Percentiles rank a stretch among this genome's conserved stretches.
Conservation (phyloP, 1,140 invertebrate genomes). For the Drosophila persimilis region DNA sequence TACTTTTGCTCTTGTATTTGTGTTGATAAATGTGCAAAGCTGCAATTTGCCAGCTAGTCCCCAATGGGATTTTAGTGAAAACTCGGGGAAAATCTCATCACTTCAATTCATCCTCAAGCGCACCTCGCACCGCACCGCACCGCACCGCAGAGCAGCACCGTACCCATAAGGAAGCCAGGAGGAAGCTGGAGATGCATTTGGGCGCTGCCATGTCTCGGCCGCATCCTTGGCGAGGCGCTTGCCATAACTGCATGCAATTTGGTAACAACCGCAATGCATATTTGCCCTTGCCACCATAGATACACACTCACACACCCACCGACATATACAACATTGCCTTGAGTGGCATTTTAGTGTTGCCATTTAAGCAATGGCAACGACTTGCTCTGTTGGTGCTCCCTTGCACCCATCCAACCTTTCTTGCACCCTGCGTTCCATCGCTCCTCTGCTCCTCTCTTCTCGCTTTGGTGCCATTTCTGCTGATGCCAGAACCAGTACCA, state of each 20-base stretch:
- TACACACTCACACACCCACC: conserved; percentile 9
- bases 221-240: conserved; percentile 59
- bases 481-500: too few species aligned
- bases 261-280: conserved; percentile 74
- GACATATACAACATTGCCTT: conserved; percentile 48
- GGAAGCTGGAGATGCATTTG: conserved; percentile 31
- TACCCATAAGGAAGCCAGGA: conserved; percentile 1
- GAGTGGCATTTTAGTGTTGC: conserved; percentile 76
- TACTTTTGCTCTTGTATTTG: not conserved
- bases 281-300: conserved; percentile 48
- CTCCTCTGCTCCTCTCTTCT: too few species aligned
- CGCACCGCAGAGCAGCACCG: not conserved
- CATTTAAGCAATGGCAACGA: conserved; percentile 58
- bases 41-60: conserved; percentile 42
- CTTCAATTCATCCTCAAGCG: conserved; percentile 46
- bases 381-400: conserved; percentile 25
- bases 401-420: too few species aligned
- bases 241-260: conserved; percentile 66
- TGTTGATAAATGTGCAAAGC: conserved; percentile 37
- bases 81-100: conserved; percentile 44
- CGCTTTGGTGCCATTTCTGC: too few species aligned
- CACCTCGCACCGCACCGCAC: conserved; percentile 36
- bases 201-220: conserved; percentile 26
- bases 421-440: too few species aligned
- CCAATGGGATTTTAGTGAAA: conserved; percentile 40